Conservation (phyloP, 23 tunicate genomes). For the Corella eumyota region DNA sequence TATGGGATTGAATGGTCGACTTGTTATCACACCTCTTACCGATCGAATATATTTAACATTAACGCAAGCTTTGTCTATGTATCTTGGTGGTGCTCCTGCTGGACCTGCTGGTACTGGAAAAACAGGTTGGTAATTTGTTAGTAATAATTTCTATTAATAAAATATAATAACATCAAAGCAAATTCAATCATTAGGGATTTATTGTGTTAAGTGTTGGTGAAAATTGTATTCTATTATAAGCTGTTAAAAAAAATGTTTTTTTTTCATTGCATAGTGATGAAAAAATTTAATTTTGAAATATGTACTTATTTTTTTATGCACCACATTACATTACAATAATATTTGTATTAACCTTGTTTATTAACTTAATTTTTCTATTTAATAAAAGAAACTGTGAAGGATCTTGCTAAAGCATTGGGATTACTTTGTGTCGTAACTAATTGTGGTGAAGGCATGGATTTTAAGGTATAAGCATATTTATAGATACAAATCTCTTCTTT, state of each 20-base stretch:
- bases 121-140: constrained; percentile 48
- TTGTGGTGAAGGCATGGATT: constrained; percentile 99
- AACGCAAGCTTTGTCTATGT: constrained; percentile 93
- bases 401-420: constrained; percentile 97
- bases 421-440: constrained; percentile 95
- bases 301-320: background rate
- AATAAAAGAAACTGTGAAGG: constrained; percentile 72
- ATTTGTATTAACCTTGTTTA: background rate
- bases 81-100: constrained; percentile 98
- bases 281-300: too few relatives aligned
- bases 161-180: background rate
- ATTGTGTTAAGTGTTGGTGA: too few relatives aligned
- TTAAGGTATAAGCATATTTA: constrained; percentile 71
- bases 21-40: constrained; percentile 98
- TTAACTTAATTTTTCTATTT: background rate
- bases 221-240: too few relatives aligned
- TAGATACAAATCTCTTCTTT: background rate
- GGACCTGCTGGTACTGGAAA: constrained; percentile 99
- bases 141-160: background rate
- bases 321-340: background rate
- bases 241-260: too few relatives aligned
- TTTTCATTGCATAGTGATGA: too few relatives aligned
- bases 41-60: constrained; percentile 92
- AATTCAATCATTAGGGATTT: too few relatives aligned
- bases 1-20: constrained; percentile 94